These are phyloP conservation scores for Paramormyrops hopkinsi DNA, from an alignment of 2,797 vertebrate species.

Conservation along the genomic window DNA sequence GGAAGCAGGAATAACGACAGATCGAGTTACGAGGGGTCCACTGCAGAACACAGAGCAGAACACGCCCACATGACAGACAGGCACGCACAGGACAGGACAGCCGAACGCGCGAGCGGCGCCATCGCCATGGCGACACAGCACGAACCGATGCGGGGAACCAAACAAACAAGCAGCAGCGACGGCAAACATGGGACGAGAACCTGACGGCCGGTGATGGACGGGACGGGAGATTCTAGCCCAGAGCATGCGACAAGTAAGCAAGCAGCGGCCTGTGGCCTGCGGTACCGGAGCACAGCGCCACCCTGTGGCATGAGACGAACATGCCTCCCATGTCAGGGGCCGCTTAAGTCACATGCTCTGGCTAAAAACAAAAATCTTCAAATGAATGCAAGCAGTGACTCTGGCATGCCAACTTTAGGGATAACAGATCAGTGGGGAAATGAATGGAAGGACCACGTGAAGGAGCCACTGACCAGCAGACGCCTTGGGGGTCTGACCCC, in stretches of 20 bases:
- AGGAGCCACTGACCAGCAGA: slow-evolving; percentile 69
- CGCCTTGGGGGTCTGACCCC: slow-evolving; percentile 77
- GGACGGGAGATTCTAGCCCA: not conserved
- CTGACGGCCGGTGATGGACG: not conserved
- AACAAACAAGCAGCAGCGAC: not conserved
- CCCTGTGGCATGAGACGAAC: not conserved
- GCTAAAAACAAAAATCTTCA: not conserved
- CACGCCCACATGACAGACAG: slow-evolving; percentile 30
- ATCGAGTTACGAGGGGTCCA: slow-evolving; percentile 54
- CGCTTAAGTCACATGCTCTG: not conserved
- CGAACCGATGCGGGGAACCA: not conserved
- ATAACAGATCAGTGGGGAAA: not conserved
- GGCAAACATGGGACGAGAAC: not conserved
- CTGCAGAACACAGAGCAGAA: slow-evolving; percentile 40
- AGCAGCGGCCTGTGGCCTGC: not conserved
- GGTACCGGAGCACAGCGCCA: not conserved
- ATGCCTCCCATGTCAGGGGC: not conserved
- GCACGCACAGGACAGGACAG: not conserved
- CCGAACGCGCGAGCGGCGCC: not conserved
- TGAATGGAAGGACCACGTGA: not conserved
- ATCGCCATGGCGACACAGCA: not conserved
- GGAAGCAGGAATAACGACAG: slow-evolving; percentile 59
- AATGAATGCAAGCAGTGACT: not conserved
- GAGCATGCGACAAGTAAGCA: not conserved
- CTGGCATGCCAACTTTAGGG: not conserved